Conservation (phyloP, 2,113 vertebrate genomes). For the Hippocampus barbouri region DNA sequence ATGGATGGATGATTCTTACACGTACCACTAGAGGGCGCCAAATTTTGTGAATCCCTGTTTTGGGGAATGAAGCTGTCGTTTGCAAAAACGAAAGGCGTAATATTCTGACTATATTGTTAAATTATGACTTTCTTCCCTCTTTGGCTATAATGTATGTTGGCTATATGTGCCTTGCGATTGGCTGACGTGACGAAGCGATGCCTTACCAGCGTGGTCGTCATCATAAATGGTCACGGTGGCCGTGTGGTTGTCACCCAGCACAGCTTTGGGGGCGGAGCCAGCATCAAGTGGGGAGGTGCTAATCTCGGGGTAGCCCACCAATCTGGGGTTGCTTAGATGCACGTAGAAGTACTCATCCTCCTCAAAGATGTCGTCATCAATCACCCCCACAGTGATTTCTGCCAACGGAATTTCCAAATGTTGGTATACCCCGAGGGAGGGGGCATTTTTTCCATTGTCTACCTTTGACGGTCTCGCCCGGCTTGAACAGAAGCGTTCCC, state of each 20-base stretch:
- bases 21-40: no score
- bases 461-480: slow-evolving; percentile 67
- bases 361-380: slow-evolving; percentile 69
- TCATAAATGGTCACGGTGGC: slow-evolving; percentile 70
- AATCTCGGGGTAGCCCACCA: slow-evolving; percentile 56
- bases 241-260: slow-evolving; percentile 62
- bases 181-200: no score
- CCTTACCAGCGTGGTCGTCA: slow-evolving; percentile 62
- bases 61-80: no score
- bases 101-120: no score
- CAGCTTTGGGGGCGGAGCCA: slow-evolving; percentile 50
- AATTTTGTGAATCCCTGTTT: no score
- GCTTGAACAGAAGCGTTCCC: slow-evolving; percentile 66
- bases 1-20: no score
- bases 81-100: no score
- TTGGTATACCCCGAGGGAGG: neutral
- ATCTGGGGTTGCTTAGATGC: slow-evolving; percentile 64
- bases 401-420: neutral
- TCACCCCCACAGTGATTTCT: slow-evolving; percentile 69
- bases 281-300: slow-evolving; percentile 48
- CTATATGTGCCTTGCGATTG: no score
- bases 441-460: slow-evolving; percentile 17
- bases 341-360: slow-evolving; percentile 71
- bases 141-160: no score
- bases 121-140: no score